Conservation (phyloP, 2,888 invertebrate species). For the Syrphus vitripennis region DNA sequence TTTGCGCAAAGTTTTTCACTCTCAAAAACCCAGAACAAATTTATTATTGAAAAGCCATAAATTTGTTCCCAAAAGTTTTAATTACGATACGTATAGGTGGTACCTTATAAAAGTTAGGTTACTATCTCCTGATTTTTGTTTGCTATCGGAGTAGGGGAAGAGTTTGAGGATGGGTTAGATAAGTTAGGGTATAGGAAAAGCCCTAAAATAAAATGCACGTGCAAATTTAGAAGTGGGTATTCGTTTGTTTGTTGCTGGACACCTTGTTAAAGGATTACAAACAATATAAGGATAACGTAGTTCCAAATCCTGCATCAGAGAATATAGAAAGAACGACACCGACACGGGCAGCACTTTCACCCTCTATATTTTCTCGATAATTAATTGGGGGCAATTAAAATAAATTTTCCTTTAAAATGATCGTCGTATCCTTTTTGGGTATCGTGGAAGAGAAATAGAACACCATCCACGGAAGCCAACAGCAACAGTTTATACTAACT, state of each 20-base stretch:
- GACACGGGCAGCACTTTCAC: conserved; percentile 45
- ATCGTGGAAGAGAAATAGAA: background rate
- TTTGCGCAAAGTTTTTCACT: conserved; percentile 33
- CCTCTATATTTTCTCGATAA: conserved; percentile 60
- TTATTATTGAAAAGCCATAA: conserved; percentile 66
- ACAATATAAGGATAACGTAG: conserved; percentile 29
- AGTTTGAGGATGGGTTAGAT: background rate
- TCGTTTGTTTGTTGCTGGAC: conserved; percentile 53
- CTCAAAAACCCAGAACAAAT: conserved; percentile 27
- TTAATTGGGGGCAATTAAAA: conserved; percentile 67
- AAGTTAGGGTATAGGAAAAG: background rate
- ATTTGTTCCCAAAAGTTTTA: conserved; percentile 53
- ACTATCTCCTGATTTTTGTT: background rate
- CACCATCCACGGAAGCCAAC: background rate
- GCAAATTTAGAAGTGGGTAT: conserved; percentile 45
- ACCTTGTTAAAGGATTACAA: conserved; percentile 59
- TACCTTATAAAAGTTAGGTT: background rate
- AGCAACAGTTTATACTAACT: conserved; percentile 20
- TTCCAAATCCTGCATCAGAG: conserved; percentile 10
- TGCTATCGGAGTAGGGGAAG: background rate
- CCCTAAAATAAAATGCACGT: background rate
- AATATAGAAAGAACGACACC: background rate
- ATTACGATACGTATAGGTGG: conserved; percentile 36
- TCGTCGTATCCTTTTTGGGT: conserved; percentile 40
- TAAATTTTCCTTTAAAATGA: conserved; percentile 62